phyloP scores from a whole-genome alignment of 1,140 invertebrate species.

The Lordiphosa mommai region DNA sequence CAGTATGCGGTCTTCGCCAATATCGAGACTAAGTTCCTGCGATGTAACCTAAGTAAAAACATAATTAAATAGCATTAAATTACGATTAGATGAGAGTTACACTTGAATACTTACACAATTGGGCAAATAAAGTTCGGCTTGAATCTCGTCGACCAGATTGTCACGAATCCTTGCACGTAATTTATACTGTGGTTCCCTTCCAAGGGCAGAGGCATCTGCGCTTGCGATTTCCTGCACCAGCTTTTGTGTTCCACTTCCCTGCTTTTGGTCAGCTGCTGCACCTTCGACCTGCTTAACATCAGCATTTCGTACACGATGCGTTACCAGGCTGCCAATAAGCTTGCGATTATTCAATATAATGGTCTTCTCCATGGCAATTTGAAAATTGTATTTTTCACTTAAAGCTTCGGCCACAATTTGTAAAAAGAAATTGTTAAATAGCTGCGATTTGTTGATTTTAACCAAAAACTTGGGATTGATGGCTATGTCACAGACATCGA shows the following conservation, averaged over 20 bases:
- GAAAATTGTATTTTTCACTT: slow-evolving; percentile 87
- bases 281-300: slow-evolving; percentile 80
- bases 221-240: slow-evolving; percentile 74
- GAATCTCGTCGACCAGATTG: slow-evolving; percentile 64
- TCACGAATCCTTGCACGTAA: slow-evolving; percentile 74
- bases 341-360: slow-evolving; percentile 83
- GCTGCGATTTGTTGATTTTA: slow-evolving; percentile 84
- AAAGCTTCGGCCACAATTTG: slow-evolving; percentile 88
- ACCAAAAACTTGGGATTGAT: slow-evolving; percentile 87
- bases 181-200: slow-evolving; percentile 69
- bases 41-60: slow-evolving; percentile 82
- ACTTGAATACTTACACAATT: slow-evolving; percentile 57
- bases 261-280: slow-evolving; percentile 54
- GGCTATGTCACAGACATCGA: slow-evolving; percentile 88
- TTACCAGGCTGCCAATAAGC: slow-evolving; percentile 86
- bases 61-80: too few species aligned
- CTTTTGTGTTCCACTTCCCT: neutral
- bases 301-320: slow-evolving; percentile 86
- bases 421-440: slow-evolving; percentile 88
- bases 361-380: slow-evolving; percentile 83
- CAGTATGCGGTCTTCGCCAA: slow-evolving; percentile 87
- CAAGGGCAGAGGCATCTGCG: slow-evolving; percentile 41
- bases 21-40: slow-evolving; percentile 83
- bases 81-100: too few species aligned
- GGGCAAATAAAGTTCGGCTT: slow-evolving; percentile 81